Percentiles rank a stretch among this genome's conserved stretches.
These are phyloP conservation scores for Nezara viridula DNA, from an alignment of 2,888 invertebrate genomes.

Conservation along the genomic window DNA sequence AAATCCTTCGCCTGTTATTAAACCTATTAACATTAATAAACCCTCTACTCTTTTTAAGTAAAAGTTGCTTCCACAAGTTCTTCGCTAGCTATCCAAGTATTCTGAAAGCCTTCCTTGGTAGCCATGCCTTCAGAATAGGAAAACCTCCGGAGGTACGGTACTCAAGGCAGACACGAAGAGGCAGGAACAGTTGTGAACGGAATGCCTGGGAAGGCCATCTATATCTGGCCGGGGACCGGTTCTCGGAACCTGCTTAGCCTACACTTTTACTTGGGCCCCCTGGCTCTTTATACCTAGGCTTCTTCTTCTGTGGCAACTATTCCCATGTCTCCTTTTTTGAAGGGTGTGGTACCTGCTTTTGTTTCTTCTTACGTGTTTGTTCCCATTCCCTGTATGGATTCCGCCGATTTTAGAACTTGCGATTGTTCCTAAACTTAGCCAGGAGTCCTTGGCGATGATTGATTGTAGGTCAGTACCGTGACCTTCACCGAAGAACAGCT, in stretches of 20 bases:
- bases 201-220: slow-evolving; percentile 45
- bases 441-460: not conserved
- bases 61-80: not conserved
- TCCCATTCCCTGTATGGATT: not conserved
- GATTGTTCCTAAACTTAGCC: not conserved
- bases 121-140: not conserved
- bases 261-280: slow-evolving; percentile 38
- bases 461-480: slow-evolving; percentile 15
- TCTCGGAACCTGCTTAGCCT: slow-evolving; percentile 46
- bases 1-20: too few relatives aligned
- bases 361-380: not conserved
- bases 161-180: not conserved
- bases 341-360: not conserved
- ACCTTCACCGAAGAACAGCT: slow-evolving; percentile 1
- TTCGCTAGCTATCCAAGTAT: not conserved
- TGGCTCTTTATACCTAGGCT: not conserved
- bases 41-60: not conserved
- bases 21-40: too few relatives aligned
- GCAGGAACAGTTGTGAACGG: slow-evolving; percentile 42
- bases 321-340: not conserved
- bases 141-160: not conserved
- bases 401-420: not conserved
- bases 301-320: not conserved
- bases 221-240: slow-evolving; percentile 38
- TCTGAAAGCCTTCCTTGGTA: not conserved